Percentiles rank a stretch among this genome's conserved stretches.
These are phyloP conservation scores for Cepaea nemoralis DNA, from an alignment of 1,140 invertebrate species.

Conservation along the genomic window DNA sequence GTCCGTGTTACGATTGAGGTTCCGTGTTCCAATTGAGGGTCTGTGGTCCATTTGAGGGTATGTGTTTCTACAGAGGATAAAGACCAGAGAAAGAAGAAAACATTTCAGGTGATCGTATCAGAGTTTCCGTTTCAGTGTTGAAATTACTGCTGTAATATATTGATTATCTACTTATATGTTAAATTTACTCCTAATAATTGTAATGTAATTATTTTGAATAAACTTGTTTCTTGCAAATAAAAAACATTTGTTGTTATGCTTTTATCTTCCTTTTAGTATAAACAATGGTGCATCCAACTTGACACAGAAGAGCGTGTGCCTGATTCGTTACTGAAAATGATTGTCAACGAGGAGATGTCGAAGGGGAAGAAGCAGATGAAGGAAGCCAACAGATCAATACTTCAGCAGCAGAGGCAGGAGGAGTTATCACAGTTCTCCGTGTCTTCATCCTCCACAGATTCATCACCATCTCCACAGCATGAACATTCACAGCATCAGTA, in stretches of 20 bases:
- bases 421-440: background rate
- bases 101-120: too few relatives aligned
- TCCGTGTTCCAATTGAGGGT: too few relatives aligned
- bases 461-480: background rate
- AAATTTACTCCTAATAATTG: too few relatives aligned
- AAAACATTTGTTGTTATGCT: background rate
- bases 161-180: too few relatives aligned
- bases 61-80: too few relatives aligned
- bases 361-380: background rate
- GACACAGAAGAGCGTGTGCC: background rate
- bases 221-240: background rate
- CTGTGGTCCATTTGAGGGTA: too few relatives aligned
- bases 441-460: background rate
- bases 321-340: constrained; percentile 8
- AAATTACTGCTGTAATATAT: too few relatives aligned
- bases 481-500: background rate
- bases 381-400: background rate
- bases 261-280: constrained; percentile 16
- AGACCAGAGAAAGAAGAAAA: too few relatives aligned
- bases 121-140: too few relatives aligned
- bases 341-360: constrained; percentile 1
- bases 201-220: background rate
- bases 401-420: background rate
- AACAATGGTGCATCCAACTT: constrained; percentile 15
- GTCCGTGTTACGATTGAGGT: too few relatives aligned